These are phyloP conservation scores for Dynastes tityus DNA, from an alignment of 2,888 invertebrate genomes.

Conservation along the genomic window DNA sequence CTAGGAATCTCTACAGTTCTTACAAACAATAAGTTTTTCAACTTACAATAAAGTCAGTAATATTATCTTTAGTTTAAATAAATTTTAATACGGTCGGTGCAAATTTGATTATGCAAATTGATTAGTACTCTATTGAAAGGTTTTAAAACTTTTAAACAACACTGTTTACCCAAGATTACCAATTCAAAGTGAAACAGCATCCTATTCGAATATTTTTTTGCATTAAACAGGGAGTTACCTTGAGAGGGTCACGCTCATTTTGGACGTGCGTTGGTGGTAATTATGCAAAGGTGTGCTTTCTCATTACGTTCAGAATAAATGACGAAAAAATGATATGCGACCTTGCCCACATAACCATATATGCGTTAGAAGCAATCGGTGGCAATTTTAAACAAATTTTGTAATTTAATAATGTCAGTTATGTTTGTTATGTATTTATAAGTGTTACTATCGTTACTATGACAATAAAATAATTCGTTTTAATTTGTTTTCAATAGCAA, in stretches of 20 bases:
- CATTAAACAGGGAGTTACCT: neutral
- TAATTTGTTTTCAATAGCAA: no score
- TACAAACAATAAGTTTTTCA: no score
- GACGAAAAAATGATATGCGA: neutral
- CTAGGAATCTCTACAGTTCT: no score
- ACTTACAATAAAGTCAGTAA: no score
- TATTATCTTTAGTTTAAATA: no score
- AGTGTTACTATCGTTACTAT: no score
- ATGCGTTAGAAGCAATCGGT: neutral
- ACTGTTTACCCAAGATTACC: neutral
- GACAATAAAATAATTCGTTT: no score
- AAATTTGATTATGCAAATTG: neutral
- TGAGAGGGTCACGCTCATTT: neutral
- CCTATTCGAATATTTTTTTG: neutral
- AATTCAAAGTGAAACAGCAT: neutral
- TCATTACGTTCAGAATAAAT: neutral
- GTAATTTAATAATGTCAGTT: no score
- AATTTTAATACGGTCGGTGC: neutral
- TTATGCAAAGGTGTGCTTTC: neutral
- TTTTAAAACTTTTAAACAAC: neutral
- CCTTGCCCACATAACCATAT: neutral
- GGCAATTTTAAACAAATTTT: no score
- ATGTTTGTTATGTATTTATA: no score
- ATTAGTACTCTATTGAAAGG: neutral
- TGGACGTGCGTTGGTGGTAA: neutral